Evolutionary conservation across 2,113 vertebrate genomes (phyloP).

Genomic region (Recurvirostra avosetta): DNA sequence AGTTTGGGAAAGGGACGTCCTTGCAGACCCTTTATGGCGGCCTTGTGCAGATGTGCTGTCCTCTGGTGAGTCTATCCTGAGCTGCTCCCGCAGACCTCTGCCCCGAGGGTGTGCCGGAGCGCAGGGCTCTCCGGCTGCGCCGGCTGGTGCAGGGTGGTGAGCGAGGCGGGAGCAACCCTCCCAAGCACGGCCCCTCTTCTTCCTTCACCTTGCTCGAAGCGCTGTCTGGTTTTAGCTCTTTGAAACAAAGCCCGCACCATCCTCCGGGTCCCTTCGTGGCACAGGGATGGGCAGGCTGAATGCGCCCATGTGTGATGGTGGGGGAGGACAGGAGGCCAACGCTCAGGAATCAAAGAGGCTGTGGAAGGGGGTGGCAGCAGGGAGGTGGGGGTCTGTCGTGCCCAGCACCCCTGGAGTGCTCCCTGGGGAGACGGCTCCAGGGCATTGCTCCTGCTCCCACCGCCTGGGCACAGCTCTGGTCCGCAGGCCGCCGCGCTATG

Average conservation of each 20-base stretch:
- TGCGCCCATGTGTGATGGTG: rapidly evolving
- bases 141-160: rapidly evolving
- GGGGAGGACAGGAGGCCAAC: too few species aligned
- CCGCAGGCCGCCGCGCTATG: rapidly evolving
- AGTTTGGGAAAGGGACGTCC: background rate
- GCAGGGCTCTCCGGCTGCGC: background rate
- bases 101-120: rapidly evolving
- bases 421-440: background rate
- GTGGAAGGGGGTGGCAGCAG: background rate
- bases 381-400: too few species aligned
- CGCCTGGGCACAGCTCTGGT: rapidly evolving
- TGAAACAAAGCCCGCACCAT: background rate
- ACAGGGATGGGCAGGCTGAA: background rate
- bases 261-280: rapidly evolving
- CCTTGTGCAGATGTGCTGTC: rapidly evolving
- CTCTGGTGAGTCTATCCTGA: rapidly evolving
- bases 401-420: background rate
- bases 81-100: background rate
- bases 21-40: background rate
- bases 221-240: background rate
- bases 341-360: background rate
- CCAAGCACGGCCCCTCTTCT: rapidly evolving
- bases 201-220: background rate
- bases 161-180: rapidly evolving
- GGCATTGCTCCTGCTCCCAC: background rate